phyloP scores from a whole-genome alignment of 2,797 vertebrate species.

The Typhlichthys subterraneus region DNA sequence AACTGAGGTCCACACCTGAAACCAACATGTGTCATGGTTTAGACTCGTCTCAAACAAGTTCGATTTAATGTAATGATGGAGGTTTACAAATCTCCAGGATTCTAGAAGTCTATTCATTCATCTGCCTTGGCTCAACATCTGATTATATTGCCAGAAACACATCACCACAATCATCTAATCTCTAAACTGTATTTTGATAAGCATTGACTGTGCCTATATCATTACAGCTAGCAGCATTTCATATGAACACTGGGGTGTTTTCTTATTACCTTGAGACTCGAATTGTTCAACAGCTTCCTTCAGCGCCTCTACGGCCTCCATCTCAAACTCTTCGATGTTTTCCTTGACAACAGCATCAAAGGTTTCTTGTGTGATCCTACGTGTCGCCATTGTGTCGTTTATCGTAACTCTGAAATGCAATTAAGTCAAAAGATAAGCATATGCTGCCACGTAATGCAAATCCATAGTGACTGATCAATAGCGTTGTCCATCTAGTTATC shows the following conservation, averaged over 20 bases:
- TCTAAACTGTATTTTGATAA: too few relatives aligned
- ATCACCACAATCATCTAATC: background rate
- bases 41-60: background rate
- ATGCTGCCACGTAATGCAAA: background rate
- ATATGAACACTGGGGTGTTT: background rate
- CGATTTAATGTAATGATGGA: background rate
- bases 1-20: slow-evolving; percentile 90
- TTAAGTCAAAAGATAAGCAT: background rate
- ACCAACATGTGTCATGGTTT: slow-evolving; percentile 14
- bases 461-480: too few relatives aligned
- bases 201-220: too few relatives aligned
- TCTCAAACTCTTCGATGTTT: slow-evolving; percentile 90
- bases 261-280: slow-evolving; percentile 87
- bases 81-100: background rate
- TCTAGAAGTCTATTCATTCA: too few relatives aligned
- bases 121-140: background rate
- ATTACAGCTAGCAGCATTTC: too few relatives aligned
- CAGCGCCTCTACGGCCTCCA: slow-evolving; percentile 88
- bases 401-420: slow-evolving; percentile 9
- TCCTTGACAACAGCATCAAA: slow-evolving; percentile 91
- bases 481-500: too few relatives aligned
- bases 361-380: slow-evolving; percentile 90
- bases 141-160: background rate
- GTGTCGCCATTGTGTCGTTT: slow-evolving; percentile 79
- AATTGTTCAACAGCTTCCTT: slow-evolving; percentile 91